Evolutionary conservation across 2,113 vertebrate species (phyloP), one percentile per base, ranked within the genome.

Genomic region (Struthio camelus): DNA sequence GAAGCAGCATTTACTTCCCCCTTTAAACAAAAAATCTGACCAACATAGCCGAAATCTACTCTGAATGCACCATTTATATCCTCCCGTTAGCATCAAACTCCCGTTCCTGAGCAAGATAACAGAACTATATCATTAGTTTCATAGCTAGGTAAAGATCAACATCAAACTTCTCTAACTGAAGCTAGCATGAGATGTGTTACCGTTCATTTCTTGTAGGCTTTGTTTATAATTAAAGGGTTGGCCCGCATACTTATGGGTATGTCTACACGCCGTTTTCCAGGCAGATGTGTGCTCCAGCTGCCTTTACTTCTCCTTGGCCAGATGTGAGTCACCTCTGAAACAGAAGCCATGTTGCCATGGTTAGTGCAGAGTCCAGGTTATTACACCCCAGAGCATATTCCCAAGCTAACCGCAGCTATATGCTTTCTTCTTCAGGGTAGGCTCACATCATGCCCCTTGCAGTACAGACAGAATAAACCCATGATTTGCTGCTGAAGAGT

Each of bases 321-420:
- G 72, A 80, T 46, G 64, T 66, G 72, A 93, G 80, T 80, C 51
- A 76, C 69, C 84, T 85, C 73, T 1, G 10, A 72, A 87, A 90
- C 77, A 94, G 80, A 62, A 96, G 94, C 73, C 73, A 58, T 36
- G 82, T 53, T 88, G 53, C 71, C 85, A 69, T 80, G 83, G 64
- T 78, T 90, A 90, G 50, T 27, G 67, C 69, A 70, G 40, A 83
- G 14, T 38, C 36, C 69, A 71, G 36, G 18, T 44, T 90, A 83
- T 94, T 80, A 38, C 70, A 54, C 24, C 80, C 40, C 78, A 53
- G 64, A 93, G 13, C n/a, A 14, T 42, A 18, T 69, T 81, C 58
- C 51, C 42, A 75, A 75, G 46, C 16, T 87, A 67, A 75, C 61
- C 59, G 84, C 61, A 79, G 42, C 22, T 71, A 38, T 46, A 12